Conservation (phyloP, 2,797 vertebrate species). For the Arrhamphus sclerolepis region DNA sequence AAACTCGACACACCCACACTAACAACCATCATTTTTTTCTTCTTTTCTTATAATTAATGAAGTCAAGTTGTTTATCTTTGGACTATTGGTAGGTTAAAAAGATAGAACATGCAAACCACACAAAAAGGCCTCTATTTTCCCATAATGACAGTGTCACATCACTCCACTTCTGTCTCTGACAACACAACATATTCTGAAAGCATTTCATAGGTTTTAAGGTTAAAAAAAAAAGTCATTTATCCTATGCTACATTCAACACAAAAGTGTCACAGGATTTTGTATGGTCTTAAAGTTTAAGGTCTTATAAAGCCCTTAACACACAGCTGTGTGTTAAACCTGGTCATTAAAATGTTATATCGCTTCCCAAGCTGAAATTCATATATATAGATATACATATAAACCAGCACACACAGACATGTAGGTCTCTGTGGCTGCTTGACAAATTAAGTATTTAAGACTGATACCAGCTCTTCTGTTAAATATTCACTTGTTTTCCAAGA, state of each 20-base stretch:
- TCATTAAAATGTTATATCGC: background rate
- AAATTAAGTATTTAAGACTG: slow-evolving; percentile 82
- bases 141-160: no score
- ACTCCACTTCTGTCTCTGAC: no score
- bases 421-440: slow-evolving; percentile 59
- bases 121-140: no score
- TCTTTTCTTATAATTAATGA: no score
- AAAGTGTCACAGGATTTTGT: slow-evolving; percentile 35
- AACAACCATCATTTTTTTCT: no score
- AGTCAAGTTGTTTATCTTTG: no score
- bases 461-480: slow-evolving; percentile 78
- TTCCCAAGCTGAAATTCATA: no score
- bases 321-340: background rate
- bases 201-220: background rate
- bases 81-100: no score
- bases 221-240: slow-evolving; percentile 23
- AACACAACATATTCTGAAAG: no score
- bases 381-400: background rate
- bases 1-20: no score
- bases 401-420: slow-evolving; percentile 8
- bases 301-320: slow-evolving; percentile 28
- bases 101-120: no score
- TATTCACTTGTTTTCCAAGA: slow-evolving; percentile 82
- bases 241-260: slow-evolving; percentile 24
- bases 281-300: slow-evolving; percentile 8